Evolutionary conservation across 2,797 vertebrate species (phyloP).

Genomic region (Cichlasoma orientale): DNA sequence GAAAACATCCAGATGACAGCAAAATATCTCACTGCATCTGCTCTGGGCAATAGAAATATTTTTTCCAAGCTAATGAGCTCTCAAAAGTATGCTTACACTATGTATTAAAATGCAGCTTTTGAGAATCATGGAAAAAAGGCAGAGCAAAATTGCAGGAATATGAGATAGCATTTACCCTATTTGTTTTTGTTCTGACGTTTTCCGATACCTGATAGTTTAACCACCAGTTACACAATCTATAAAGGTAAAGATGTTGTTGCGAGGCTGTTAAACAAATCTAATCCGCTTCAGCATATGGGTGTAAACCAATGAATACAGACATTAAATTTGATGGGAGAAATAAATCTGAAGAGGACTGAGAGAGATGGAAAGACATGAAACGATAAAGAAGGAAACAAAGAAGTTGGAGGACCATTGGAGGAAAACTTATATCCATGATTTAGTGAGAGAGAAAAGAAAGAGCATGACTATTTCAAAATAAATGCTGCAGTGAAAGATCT

Average conservation of each 20-base stretch:
- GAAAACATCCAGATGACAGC: neutral
- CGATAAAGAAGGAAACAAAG: neutral
- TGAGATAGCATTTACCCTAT: neutral
- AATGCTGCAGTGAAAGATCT: neutral
- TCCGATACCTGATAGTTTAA: neutral
- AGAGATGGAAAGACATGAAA: neutral
- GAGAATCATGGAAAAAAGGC: neutral
- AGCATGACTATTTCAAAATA: neutral
- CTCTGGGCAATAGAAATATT: neutral
- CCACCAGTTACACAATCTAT: neutral
- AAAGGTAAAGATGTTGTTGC: neutral
- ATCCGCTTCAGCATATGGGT: conserved; percentile 10
- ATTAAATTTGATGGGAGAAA: conserved; percentile 20
- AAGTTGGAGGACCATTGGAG: neutral
- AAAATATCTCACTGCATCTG: neutral
- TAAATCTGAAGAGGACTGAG: neutral
- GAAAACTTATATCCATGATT: neutral
- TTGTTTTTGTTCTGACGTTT: neutral
- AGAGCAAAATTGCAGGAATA: neutral
- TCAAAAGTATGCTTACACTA: neutral
- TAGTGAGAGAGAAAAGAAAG: neutral
- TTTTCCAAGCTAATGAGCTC: neutral
- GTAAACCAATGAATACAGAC: neutral
- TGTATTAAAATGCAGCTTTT: neutral
- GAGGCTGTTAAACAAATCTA: conserved; percentile 4